A percentile compares a stretch with the other conserved stretches of the same genome.
These are phyloP conservation scores for Dolichopus griseipennis DNA, from an alignment of 2,888 invertebrate species.

Conservation along the genomic window DNA sequence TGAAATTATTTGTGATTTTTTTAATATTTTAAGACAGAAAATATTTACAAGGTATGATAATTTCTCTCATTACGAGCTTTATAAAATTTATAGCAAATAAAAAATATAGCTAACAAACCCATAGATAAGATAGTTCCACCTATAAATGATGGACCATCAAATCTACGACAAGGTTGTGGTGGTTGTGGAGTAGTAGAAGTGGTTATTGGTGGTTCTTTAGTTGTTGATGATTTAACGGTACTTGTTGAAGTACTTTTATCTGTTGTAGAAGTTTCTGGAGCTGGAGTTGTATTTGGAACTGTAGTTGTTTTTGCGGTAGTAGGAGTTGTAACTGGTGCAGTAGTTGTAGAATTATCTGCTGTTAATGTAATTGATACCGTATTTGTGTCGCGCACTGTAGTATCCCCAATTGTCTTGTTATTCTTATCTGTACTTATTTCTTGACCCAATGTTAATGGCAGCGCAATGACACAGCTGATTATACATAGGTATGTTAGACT, in stretches of 20 bases:
- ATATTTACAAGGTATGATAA: conserved; percentile 71
- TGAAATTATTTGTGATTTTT: neutral
- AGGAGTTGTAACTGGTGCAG: conserved; percentile 25
- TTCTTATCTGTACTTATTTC: neutral
- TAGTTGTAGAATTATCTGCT: conserved; percentile 14
- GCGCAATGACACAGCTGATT: neutral
- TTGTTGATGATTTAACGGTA: conserved; percentile 22
- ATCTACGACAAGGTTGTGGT: conserved; percentile 45
- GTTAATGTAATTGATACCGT: neutral
- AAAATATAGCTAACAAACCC: conserved; percentile 68
- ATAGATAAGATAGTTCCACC: conserved; percentile 78
- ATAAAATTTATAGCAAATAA: conserved; percentile 81
- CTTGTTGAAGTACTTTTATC: conserved; percentile 22
- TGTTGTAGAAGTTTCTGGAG: conserved; percentile 14
- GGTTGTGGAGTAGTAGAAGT: conserved; percentile 28
- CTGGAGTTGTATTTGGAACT: conserved; percentile 18
- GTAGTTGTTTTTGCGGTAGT: conserved; percentile 20
- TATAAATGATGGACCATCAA: conserved; percentile 69
- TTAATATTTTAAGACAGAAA: conserved; percentile 13
- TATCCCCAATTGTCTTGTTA: neutral
- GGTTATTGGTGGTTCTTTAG: conserved; percentile 27
- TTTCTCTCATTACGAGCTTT: conserved; percentile 75
- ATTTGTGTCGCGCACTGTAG: neutral
- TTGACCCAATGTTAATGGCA: neutral
- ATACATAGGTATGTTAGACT: neutral